Evolutionary conservation across 2,888 invertebrate species (phyloP), one percentile per base, ranked within the genome.

Genomic region (Limenitis camilla): DNA sequence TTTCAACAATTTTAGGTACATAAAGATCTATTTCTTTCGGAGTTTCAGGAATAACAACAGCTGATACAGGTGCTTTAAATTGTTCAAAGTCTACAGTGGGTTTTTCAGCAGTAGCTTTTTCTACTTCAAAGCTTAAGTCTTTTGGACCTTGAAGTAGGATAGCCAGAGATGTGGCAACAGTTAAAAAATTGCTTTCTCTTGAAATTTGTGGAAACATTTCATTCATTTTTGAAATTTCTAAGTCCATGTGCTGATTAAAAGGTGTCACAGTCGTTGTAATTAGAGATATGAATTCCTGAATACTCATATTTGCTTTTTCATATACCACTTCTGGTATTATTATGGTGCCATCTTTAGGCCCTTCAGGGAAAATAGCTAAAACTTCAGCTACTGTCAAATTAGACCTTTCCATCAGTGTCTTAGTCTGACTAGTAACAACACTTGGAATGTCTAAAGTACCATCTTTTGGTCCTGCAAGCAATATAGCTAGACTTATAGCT

Each of bases 161-260:
- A 7, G 48, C 40, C 27, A 40, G 8, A 5, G 28, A 30, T 7
- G 19, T 10, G 27, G 40, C 27, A 40, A 48, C 48, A 5, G 19
- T 40, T 7, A 48, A 48, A 19, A 40, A 39, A 32, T 40, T 19
- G 8, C 5, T 38, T 38, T 52, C 52, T 8, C 46, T 32, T 38
- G 27, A 40, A 32, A 19, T 38, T 47, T 31, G 27, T 11, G 52
- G 45, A 33, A 19, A 29, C 35, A 49, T 54, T n/a, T 32, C 4
- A 31, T 40, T 36, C 7, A 55, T 6, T 55, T 56, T 55, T 40
- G 49, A 46, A 7, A 52, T 41, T 11, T 54, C 47, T 31, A 63
- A 47, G 7, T 40, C 42, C 39, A 50, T 48, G 28, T 57, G 52
- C 39, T 49, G 50, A 43, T 63, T 60, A 49, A 58, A 49, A 30